These are phyloP conservation scores for Neodontobutis hainanensis DNA, from an alignment of 2,113 vertebrate species.

Conservation along the genomic window DNA sequence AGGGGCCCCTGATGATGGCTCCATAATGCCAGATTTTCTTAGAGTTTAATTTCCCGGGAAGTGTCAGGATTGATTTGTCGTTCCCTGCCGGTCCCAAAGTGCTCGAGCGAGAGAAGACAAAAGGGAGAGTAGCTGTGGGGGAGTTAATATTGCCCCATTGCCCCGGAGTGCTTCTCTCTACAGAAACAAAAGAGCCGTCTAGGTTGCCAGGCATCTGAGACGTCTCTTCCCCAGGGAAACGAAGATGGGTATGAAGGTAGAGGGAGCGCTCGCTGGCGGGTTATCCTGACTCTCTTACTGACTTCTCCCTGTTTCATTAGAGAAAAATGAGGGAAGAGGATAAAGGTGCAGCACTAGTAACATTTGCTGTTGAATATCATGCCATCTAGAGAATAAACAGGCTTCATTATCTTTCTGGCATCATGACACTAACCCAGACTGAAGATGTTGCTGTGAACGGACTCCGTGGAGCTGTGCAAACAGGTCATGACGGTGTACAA, in stretches of 20 bases:
- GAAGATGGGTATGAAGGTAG: conserved; percentile 19
- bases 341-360: not conserved
- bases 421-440: not conserved
- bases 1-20: not conserved
- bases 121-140: conserved; percentile 15
- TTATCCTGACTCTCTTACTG: conserved; percentile 26
- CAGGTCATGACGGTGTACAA: too few species aligned
- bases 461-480: not conserved
- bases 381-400: conserved; percentile 12
- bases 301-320: conserved; percentile 43
- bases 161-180: conserved; percentile 41
- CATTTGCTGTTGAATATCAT: conserved; percentile 15
- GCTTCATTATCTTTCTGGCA: not conserved
- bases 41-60: conserved; percentile 2
- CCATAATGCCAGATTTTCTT: not conserved
- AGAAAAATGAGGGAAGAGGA: conserved; percentile 3
- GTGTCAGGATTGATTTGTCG: conserved; percentile 12
- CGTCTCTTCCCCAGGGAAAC: conserved; percentile 41
- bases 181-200: conserved; percentile 52
- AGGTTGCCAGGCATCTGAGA: conserved; percentile 64
- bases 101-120: conserved; percentile 11
- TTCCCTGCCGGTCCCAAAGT: not conserved
- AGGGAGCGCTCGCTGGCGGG: conserved; percentile 1
- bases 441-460: conserved; percentile 1
- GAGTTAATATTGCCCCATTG: conserved; percentile 45